phyloP scores from a whole-genome alignment of 2,888 invertebrate species.

The Orthonevra nobilis region DNA sequence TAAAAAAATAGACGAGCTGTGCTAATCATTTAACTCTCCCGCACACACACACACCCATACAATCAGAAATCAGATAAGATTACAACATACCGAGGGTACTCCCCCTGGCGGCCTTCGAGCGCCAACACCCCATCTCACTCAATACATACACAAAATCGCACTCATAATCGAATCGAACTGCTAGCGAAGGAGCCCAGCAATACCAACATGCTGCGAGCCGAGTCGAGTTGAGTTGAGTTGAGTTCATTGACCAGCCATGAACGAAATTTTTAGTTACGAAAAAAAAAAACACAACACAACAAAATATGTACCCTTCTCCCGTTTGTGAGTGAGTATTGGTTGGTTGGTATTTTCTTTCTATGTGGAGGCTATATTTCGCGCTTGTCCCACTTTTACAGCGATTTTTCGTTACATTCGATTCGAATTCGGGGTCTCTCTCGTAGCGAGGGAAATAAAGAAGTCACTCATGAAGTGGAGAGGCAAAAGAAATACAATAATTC shows the following conservation, averaged over 20 bases:
- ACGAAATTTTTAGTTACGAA: conserved; percentile 75
- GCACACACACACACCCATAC: conserved; percentile 32
- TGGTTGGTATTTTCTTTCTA: conserved; percentile 46
- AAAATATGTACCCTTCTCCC: conserved; percentile 64
- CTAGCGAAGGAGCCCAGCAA: conserved; percentile 58
- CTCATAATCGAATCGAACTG: conserved; percentile 28
- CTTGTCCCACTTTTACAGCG: conserved; percentile 51
- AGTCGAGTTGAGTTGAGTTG: too few relatives aligned
- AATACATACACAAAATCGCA: conserved; percentile 22
- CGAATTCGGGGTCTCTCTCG: conserved; percentile 41
- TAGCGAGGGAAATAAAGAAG: conserved; percentile 38
- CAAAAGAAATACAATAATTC: conserved; percentile 51
- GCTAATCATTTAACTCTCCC: conserved; percentile 51
- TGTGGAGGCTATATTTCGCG: conserved; percentile 42
- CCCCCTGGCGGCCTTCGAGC: conserved; percentile 10
- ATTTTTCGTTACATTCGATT: conserved; percentile 49
- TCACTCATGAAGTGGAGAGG: conserved; percentile 24
- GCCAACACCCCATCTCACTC: conserved; percentile 34
- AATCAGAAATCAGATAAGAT: conserved; percentile 67
- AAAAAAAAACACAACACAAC: too few relatives aligned
- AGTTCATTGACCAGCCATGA: conserved; percentile 79
- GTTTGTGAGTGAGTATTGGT: too few relatives aligned
- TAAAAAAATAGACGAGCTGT: too few relatives aligned
- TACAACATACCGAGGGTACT: conserved; percentile 56
- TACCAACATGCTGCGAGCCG: conserved; percentile 70